Percentiles rank a stretch among this genome's conserved stretches.
Evolutionary conservation across 1,140 invertebrate genomes (phyloP).

Genomic region (Proales similis): DNA sequence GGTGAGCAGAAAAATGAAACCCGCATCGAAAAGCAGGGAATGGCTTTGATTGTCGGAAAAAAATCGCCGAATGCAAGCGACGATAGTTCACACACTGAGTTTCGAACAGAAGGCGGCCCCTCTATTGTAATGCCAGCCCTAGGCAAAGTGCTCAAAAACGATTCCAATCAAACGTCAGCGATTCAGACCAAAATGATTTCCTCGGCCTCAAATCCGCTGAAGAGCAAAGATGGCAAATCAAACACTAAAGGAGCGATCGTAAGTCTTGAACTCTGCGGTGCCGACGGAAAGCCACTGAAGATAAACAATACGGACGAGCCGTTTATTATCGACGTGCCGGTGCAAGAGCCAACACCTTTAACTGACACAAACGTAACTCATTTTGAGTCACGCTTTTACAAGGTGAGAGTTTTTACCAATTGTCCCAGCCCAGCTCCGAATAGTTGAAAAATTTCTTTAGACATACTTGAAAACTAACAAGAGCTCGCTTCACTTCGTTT

Average conservation of each 20-base stretch:
- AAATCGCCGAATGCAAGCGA: constrained; percentile 28
- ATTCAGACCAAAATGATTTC: constrained; percentile 25
- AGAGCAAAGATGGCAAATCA: constrained; percentile 3
- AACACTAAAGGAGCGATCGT: constrained; percentile 16
- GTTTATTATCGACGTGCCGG: constrained; percentile 38
- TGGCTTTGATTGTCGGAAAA: constrained; percentile 35
- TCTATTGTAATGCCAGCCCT: constrained; percentile 28
- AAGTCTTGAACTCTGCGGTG: constrained; percentile 13
- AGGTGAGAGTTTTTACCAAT: constrained; percentile 36
- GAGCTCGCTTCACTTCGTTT: constrained; percentile 43
- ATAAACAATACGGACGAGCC: constrained; percentile 42
- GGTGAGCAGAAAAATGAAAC: constrained; percentile 19
- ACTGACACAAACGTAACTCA: constrained; percentile 8
- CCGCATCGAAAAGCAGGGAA: constrained; percentile 15
- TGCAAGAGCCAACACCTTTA: not conserved
- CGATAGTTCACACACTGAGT: constrained; percentile 2
- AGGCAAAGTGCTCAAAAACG: constrained; percentile 11
- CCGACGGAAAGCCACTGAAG: constrained; percentile 40
- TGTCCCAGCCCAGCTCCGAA: not conserved
- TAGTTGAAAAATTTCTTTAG: not conserved
- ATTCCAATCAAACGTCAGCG: constrained; percentile 14
- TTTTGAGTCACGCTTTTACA: constrained; percentile 43
- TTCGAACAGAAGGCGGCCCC: constrained; percentile 4
- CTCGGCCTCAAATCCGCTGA: constrained; percentile 11
- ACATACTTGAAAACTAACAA: constrained; percentile 44